phyloP scores from a whole-genome alignment of 2,888 invertebrate species.

The Liodrosophila aerea region DNA sequence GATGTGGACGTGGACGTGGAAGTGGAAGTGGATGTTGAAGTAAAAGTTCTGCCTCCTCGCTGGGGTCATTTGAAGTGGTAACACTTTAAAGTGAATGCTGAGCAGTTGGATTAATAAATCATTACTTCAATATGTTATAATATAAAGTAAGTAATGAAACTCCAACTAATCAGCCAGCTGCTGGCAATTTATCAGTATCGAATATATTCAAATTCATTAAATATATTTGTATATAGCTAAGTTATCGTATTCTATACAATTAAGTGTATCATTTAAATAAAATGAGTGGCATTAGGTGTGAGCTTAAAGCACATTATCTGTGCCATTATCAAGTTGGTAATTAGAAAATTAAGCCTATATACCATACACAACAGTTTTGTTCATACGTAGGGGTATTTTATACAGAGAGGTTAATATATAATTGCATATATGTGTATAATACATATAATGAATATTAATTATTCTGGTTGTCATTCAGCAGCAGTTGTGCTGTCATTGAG shows the following conservation, averaged over 20 bases:
- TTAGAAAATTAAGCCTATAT: neutral
- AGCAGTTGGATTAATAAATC: neutral
- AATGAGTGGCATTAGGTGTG: neutral
- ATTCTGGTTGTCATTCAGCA: conserved; percentile 31
- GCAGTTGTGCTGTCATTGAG: conserved; percentile 1
- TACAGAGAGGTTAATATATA: conserved; percentile 14
- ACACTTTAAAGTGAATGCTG: conserved; percentile 15
- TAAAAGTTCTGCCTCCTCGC: neutral
- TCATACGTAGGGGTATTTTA: neutral
- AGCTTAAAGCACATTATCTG: neutral
- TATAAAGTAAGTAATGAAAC: no score
- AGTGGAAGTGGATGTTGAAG: no score
- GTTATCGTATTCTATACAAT: no score
- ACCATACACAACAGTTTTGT: neutral
- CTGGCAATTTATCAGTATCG: no score
- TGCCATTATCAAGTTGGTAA: neutral
- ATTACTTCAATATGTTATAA: no score
- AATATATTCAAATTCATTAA: no score
- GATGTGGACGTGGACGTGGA: no score
- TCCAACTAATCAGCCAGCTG: no score
- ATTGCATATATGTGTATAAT: conserved; percentile 15
- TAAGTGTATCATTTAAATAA: no score
- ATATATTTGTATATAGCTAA: no score
- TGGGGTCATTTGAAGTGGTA: conserved; percentile 35
- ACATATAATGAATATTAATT: conserved; percentile 33